Base-by-base conservation (phyloP, 2,888 invertebrate genomes). In the Bibio marci region DNA sequence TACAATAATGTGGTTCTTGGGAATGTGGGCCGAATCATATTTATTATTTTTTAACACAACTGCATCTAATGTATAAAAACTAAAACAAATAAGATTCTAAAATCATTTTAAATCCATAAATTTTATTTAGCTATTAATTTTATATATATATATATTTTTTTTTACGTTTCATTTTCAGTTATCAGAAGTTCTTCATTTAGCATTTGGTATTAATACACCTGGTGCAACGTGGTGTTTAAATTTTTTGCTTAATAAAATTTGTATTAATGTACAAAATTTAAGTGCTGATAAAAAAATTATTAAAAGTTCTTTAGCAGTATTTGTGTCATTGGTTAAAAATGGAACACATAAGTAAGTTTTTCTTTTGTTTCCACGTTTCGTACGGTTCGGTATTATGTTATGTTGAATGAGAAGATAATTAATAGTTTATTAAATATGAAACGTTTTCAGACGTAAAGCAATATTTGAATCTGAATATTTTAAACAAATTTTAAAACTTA, bases 1-100 rank as follows among this genome's bases (percentile, higher is more conserved):
- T 42, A 71, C 72, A 2, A 58, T 73, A 35, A 69, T 76, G 56
- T 80, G 79, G 77, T 80, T 77, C 51, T 57, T 81, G 25, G 66
- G 69, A 40, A 63, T 72, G 41, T 80, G 76, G 73, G 68, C 73
- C 25, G 56, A 67, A 38, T 66, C 68, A 15, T 81, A 77, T 55
- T 62, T 79, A 33, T 50, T 43, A 11, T 33, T 38, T 17, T n/a
- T 31, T 30, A 12, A 13, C 35, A 11, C 35, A 39, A 25, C 27
- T 19, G 13, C 30, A 35, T 25, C 30, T n/a, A n/a, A n/a, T n/a
- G n/a, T n/a, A n/a, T n/a, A n/a, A n/a, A n/a, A n/a, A n/a, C n/a
- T n/a, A n/a, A n/a, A n/a, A n/a, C n/a, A n/a, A n/a, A n/a, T n/a
- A n/a, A n/a, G n/a, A n/a, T n/a, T n/a, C n/a, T n/a, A n/a, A n/a